A percentile compares a stretch with the other conserved stretches of the same genome.
These are phyloP conservation scores for Danio jaintianensis DNA, from an alignment of 2,797 vertebrate genomes.

Conservation along the genomic window DNA sequence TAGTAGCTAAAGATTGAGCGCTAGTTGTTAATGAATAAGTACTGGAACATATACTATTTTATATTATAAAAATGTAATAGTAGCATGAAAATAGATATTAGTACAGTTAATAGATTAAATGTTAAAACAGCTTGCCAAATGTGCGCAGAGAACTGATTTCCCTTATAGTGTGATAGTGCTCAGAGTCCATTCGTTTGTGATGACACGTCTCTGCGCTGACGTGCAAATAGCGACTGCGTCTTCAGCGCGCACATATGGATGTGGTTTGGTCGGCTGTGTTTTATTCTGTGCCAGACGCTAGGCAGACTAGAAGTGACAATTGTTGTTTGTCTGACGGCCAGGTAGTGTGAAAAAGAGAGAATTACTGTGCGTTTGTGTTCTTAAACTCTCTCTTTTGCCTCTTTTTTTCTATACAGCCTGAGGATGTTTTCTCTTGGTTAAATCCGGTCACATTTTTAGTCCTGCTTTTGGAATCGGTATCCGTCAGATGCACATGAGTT, in stretches of 20 bases:
- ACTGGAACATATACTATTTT: no score
- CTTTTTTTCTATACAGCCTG: neutral
- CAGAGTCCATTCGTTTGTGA: slow-evolving; percentile 44
- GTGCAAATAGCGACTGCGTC: slow-evolving; percentile 48
- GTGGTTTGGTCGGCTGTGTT: slow-evolving; percentile 59
- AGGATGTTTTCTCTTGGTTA: neutral
- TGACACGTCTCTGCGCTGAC: slow-evolving; percentile 44
- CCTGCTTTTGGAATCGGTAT: neutral
- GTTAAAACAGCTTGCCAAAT: no score
- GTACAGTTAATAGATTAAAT: no score
- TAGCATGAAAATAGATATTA: no score
- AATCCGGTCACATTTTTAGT: neutral
- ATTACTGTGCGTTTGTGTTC: neutral
- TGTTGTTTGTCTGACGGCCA: slow-evolving; percentile 67
- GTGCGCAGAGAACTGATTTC: slow-evolving; percentile 34
- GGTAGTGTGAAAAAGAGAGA: slow-evolving; percentile 46
- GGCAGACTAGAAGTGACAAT: slow-evolving; percentile 68
- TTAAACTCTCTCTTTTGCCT: neutral
- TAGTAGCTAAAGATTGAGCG: no score
- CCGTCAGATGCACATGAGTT: neutral
- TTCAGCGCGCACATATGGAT: slow-evolving; percentile 63
- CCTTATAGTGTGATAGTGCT: slow-evolving; percentile 48
- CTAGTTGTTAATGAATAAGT: no score
- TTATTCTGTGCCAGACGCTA: slow-evolving; percentile 58
- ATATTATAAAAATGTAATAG: no score